Conservation (phyloP, 2,113 vertebrate genomes). For the Etheostoma spectabile region DNA sequence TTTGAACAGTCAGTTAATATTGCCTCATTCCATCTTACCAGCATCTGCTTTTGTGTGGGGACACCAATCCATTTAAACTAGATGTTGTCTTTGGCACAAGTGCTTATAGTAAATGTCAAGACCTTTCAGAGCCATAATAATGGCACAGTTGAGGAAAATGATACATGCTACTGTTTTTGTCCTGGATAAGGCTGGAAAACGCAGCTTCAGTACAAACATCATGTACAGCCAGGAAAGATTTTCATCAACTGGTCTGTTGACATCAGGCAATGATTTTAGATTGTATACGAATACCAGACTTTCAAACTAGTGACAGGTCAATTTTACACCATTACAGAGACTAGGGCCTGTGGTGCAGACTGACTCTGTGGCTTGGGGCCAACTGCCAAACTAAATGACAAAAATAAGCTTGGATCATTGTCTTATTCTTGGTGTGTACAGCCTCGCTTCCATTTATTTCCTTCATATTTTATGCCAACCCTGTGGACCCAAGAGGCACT, state of each 20-base stretch:
- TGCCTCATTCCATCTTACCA: conserved; percentile 18
- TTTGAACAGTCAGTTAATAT: conserved; percentile 49
- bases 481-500: too few relatives aligned
- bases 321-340: conserved; percentile 72
- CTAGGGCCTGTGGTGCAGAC: conserved; percentile 43
- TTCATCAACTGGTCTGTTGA: conserved; percentile 68
- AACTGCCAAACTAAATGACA: conserved; percentile 71
- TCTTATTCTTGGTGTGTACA: conserved; percentile 36
- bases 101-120: conserved; percentile 78
- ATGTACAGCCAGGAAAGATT: conserved; percentile 62
- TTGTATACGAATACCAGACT: conserved; percentile 75
- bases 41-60: conserved; percentile 10
- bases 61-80: conserved; percentile 57
- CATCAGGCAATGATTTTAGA: conserved; percentile 73
- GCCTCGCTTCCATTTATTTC: conserved; percentile 21
- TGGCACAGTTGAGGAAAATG: conserved; percentile 67
- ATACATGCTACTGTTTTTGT: conserved; percentile 61
- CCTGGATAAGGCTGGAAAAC: conserved; percentile 47
- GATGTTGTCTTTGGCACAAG: conserved; percentile 64
- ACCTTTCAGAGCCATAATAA: conserved; percentile 76
- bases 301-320: conserved; percentile 78
- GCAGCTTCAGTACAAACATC: conserved; percentile 38
- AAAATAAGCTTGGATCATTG: conserved; percentile 51
- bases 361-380: conserved; percentile 52
- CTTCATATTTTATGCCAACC: not conserved